phyloP scores from a whole-genome alignment of 2,113 vertebrate species.

The Phalacrocorax pelagicus region DNA sequence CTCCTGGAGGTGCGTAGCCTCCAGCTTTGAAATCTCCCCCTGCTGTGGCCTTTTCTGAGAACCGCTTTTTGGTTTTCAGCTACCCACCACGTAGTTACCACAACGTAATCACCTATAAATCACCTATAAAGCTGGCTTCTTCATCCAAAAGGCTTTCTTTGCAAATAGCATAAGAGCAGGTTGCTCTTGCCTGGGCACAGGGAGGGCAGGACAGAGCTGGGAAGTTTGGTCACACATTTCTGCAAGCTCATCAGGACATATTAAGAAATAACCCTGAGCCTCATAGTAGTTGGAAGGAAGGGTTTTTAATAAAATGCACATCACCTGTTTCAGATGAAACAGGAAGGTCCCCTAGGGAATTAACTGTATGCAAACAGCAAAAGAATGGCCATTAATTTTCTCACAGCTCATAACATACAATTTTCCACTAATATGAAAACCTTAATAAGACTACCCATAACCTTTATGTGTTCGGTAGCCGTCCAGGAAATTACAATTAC shows the following conservation, averaged over 20 bases:
- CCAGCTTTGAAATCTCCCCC: background rate
- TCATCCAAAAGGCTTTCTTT: background rate
- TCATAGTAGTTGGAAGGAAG: background rate
- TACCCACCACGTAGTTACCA: background rate
- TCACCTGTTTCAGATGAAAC: background rate
- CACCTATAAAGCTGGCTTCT: background rate
- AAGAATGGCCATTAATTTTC: constrained; percentile 3
- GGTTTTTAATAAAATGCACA: background rate
- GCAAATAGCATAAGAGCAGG: accelerated
- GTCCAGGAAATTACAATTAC: constrained; percentile 17
- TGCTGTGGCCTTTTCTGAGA: background rate
- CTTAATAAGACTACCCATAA: constrained; percentile 23
- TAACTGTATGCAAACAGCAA: background rate
- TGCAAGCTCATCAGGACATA: background rate
- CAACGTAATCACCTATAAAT: background rate
- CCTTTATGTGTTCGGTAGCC: background rate
- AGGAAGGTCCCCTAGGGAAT: background rate
- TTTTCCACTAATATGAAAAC: background rate
- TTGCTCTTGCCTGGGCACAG: background rate
- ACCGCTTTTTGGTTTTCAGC: background rate
- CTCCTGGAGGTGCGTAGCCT: background rate
- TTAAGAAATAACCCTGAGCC: background rate
- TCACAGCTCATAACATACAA: background rate
- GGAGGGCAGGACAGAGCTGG: background rate
- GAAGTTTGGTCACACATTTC: background rate